Evolutionary conservation across 2,113 vertebrate species (phyloP), one percentile per base, ranked within the genome.

Genomic region (Peromyscus californicus): DNA sequence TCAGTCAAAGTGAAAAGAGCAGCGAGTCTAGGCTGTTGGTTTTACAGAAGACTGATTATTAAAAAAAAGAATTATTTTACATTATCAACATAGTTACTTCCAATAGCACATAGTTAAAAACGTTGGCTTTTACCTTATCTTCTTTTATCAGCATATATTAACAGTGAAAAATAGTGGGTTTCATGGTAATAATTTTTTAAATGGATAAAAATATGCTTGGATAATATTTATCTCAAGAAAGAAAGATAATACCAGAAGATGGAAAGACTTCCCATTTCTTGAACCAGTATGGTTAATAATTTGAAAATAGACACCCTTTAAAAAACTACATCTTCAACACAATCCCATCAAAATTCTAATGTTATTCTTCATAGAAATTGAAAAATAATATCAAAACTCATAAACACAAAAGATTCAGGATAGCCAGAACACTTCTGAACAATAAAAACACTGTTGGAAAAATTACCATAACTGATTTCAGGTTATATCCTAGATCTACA

Each of bases 1-100:
- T 7, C 7, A 69, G 67, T 36, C 45, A 70, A 92, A 91, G 36
- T 5, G 57, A 85, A 94, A 63, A 45, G 12, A 33, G 24, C 78
- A 17, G 78, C 9, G 3, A 16, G 2, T 4, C 15, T 33, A 31
- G 4, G 24, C 29, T 21, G 7, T 0, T 78, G 51, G 1, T 1
- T 61, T 21, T 36, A 76, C 45, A 87, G 72, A 84, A 3, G 3
- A 33, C 39, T 45, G 48, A 36, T 61, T 76, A 76, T 74, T 33
- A 10, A 74, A 72, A 72, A 36, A 11, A 65, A 59, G 83, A 7
- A 63, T 33, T 57, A 61, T 24, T 70, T 75, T 11, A 72, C 45
- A 6, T 8, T 17, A 13, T 65, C 92, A 89, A 80, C 31, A 59
- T 0, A 83, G 31, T 80, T 74, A 69, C 4, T 54, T 54, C 19